A percentile compares a stretch with the other conserved stretches of the same genome.
Conservation (phyloP, 2,797 vertebrate species). For the Orientallactaga sibirica region DNA sequence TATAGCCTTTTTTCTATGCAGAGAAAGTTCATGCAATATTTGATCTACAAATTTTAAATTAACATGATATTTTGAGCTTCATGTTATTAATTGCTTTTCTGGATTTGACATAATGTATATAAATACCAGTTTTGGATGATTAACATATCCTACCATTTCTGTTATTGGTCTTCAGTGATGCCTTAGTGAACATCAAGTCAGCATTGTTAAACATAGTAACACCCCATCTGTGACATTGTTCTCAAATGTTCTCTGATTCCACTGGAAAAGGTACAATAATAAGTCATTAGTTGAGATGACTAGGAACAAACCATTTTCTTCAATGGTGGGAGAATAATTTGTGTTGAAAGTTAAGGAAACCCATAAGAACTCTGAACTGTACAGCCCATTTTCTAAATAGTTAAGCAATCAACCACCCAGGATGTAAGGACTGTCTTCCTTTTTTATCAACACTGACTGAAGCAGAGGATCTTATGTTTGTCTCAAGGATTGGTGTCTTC, state of each 20-base stretch:
- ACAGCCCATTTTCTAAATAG: not conserved
- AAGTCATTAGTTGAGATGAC: not conserved
- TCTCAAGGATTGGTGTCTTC: not conserved
- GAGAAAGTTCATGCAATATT: not conserved
- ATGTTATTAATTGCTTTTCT: constrained; percentile 5
- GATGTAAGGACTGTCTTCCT: not conserved
- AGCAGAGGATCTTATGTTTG: not conserved
- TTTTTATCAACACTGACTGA: not conserved
- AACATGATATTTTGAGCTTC: not conserved
- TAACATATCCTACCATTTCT: not conserved
- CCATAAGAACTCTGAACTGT: not conserved
- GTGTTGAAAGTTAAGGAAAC: not conserved
- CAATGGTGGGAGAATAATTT: not conserved
- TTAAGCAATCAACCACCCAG: not conserved
- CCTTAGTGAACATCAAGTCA: not conserved
- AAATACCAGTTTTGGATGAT: not conserved
- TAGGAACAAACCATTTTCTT: not conserved
- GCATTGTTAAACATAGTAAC: not conserved
- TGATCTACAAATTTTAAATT: constrained; percentile 8
- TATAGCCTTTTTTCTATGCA: not conserved
- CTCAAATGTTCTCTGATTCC: not conserved
- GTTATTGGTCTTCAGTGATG: not conserved
- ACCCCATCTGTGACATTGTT: not conserved
- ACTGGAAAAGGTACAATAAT: not conserved
- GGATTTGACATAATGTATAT: not conserved